These are phyloP conservation scores for Heliocidaris erythrogramma DNA, from an alignment of 35 echinoderm and acorn worm species.

Conservation along the genomic window DNA sequence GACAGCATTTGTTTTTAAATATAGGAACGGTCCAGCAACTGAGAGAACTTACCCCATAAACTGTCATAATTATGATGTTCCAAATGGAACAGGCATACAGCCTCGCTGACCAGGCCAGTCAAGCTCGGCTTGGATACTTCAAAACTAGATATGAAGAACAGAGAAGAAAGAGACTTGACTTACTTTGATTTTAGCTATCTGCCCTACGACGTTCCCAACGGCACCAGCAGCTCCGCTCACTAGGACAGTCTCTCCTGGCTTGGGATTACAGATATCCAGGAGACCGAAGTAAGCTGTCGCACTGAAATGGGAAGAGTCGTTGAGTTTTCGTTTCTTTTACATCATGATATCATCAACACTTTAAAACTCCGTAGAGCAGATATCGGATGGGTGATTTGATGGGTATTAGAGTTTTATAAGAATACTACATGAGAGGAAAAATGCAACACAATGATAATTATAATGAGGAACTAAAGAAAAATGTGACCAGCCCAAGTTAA, in stretches of 20 bases:
- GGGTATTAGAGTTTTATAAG: no score
- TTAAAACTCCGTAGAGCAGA: neutral
- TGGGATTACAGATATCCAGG: constrained; percentile 32
- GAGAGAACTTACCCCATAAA: no score
- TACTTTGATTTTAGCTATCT: constrained; percentile 79
- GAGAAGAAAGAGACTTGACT: neutral
- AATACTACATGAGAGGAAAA: no score
- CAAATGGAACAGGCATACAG: neutral
- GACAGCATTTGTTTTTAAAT: no score
- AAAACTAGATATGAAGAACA: neutral
- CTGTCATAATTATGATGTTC: neutral
- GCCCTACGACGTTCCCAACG: constrained; percentile 70
- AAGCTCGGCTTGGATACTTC: neutral
- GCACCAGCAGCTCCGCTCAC: constrained; percentile 79
- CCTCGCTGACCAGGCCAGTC: neutral
- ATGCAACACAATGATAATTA: no score
- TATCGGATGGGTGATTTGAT: neutral
- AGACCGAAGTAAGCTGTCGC: constrained; percentile 79
- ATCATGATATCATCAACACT: neutral
- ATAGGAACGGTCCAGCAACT: no score
- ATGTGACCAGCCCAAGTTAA: no score
- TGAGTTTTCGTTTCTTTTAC: neutral
- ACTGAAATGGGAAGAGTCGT: constrained; percentile 15
- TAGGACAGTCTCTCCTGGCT: constrained; percentile 64
- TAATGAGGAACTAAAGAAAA: no score